phyloP scores from a whole-genome alignment of 2,797 vertebrate species.

The Novumbra hubbsi region DNA sequence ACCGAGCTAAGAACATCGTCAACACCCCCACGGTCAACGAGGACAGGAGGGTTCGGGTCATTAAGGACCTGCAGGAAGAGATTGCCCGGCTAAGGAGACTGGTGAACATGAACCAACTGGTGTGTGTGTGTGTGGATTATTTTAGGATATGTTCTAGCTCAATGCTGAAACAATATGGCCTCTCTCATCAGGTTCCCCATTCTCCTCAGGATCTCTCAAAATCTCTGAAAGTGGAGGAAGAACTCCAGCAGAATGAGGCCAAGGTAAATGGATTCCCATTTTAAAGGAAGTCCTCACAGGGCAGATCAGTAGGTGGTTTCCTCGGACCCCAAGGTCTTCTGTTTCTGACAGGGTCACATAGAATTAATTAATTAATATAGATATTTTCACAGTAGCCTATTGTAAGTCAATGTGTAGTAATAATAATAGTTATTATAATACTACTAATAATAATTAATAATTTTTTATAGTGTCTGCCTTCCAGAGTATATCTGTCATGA shows the following conservation, averaged over 20 bases:
- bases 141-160: background rate
- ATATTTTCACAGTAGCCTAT: background rate
- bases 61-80: slow-evolving; percentile 87
- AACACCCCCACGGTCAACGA: slow-evolving; percentile 95
- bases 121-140: slow-evolving; percentile 40
- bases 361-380: background rate
- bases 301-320: background rate
- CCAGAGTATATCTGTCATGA: too few relatives aligned
- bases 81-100: slow-evolving; percentile 84
- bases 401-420: background rate
- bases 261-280: slow-evolving; percentile 72
- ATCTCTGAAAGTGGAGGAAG: slow-evolving; percentile 84
- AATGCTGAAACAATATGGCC: slow-evolving; percentile 10
- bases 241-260: slow-evolving; percentile 89
- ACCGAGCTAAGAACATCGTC: slow-evolving; percentile 93
- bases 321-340: background rate
- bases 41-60: slow-evolving; percentile 84
- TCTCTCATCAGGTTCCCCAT: slow-evolving; percentile 17
- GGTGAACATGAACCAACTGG: slow-evolving; percentile 88
- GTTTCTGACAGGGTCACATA: background rate
- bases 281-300: background rate
- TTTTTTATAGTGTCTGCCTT: too few relatives aligned
- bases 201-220: slow-evolving; percentile 80
- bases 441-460: too few relatives aligned
- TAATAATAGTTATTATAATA: too few relatives aligned